Evolutionary conservation across 2,113 vertebrate genomes (phyloP).

Genomic region (Illadopsis cleaveri): DNA sequence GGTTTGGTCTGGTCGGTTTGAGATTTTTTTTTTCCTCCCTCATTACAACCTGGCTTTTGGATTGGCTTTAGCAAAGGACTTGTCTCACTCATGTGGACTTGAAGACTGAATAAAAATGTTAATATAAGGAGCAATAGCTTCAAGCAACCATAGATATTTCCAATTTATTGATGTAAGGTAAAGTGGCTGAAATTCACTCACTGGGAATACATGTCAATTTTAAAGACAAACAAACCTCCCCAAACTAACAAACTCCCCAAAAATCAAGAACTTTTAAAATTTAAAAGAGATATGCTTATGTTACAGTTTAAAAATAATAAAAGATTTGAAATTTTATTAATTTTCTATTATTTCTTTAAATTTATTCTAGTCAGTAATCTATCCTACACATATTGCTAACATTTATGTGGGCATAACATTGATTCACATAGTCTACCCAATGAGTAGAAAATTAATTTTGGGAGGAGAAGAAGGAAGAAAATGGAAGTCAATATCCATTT

Average conservation of each 20-base stretch:
- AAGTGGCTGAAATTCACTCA: neutral
- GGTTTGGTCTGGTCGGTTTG: neutral
- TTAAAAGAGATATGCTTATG: neutral
- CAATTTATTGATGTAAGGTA: neutral
- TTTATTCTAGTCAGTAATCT: neutral
- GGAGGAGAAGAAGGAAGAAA: neutral
- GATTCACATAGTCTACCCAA: neutral
- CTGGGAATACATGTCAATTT: neutral
- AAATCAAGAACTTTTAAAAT: neutral
- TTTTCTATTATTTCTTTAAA: neutral
- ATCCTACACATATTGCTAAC: neutral
- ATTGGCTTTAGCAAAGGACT: neutral
- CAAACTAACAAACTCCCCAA: neutral
- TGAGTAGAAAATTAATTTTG: neutral
- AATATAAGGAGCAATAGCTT: neutral
- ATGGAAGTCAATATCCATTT: constrained; percentile 21
- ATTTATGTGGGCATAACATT: neutral
- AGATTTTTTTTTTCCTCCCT: neutral
- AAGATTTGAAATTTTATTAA: neutral
- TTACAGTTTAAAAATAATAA: neutral
- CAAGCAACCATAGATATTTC: neutral
- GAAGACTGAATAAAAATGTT: neutral
- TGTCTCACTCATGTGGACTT: neutral
- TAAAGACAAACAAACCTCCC: rapidly evolving
- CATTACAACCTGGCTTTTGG: neutral